Evolutionary conservation across 2,113 vertebrate species (phyloP).

Genomic region (Megaceryle maxima): DNA sequence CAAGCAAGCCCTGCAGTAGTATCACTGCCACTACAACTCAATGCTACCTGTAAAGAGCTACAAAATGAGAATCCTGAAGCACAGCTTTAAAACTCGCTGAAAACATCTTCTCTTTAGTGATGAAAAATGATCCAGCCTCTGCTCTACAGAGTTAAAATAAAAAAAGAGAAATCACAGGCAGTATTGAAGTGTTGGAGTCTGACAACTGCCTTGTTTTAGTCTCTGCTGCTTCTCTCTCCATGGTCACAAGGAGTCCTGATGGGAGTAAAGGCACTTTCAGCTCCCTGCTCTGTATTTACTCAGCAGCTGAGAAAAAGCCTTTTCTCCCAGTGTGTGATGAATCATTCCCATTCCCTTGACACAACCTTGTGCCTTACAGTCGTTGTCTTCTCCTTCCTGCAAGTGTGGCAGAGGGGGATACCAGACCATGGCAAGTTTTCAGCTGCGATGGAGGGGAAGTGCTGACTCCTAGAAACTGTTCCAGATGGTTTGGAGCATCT

Average conservation of each 20-base stretch:
- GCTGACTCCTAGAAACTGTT: conserved; percentile 73
- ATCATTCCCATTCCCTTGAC: not conserved
- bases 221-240: not conserved
- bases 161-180: not conserved
- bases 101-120: not conserved
- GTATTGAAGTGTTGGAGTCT: not conserved
- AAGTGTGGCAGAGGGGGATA: not conserved
- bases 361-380: not conserved
- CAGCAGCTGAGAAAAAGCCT: not conserved
- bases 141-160: not conserved
- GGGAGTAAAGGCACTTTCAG: not conserved
- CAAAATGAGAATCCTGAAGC: not conserved
- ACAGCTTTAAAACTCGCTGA: not conserved
- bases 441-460: conserved; percentile 21
- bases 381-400: not conserved
- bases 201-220: not conserved
- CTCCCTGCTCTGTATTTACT: not conserved
- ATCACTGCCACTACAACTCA: not conserved
- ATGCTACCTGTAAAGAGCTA: not conserved
- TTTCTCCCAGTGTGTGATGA: not conserved
- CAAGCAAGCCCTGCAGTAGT: not conserved
- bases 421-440: conserved; percentile 37
- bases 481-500: conserved; percentile 74
- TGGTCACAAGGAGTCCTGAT: not conserved
- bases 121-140: not conserved